These are phyloP conservation scores for Meiosimyza platycephala DNA, from an alignment of 2,888 invertebrate genomes.

Conservation along the genomic window DNA sequence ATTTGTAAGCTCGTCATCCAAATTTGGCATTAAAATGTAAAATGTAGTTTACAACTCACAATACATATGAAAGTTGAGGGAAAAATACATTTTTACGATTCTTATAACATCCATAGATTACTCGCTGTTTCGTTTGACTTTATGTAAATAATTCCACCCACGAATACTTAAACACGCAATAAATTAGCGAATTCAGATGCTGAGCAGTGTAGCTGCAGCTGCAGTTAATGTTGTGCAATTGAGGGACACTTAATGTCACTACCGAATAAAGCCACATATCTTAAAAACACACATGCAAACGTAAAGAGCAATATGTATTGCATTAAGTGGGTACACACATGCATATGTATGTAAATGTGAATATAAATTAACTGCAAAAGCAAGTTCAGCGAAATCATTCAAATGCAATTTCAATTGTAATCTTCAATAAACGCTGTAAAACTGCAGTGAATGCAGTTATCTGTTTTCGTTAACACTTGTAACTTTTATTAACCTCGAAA, in stretches of 20 bases:
- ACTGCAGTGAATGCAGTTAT: not conserved
- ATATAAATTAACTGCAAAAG: not conserved
- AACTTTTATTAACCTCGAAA: too few relatives aligned
- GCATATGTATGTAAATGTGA: not conserved
- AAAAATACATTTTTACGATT: too few relatives aligned
- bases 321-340: not conserved
- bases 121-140: too few relatives aligned
- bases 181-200: slow-evolving; percentile 12
- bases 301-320: too few relatives aligned
- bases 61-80: too few relatives aligned
- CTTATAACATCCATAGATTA: too few relatives aligned
- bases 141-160: too few relatives aligned
- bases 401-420: slow-evolving; percentile 5
- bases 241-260: not conserved
- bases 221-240: slow-evolving; percentile 8
- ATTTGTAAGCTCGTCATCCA: too few relatives aligned
- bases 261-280: not conserved
- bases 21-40: too few relatives aligned
- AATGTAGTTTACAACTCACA: too few relatives aligned
- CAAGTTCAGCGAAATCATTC: not conserved
- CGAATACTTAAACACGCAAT: not conserved
- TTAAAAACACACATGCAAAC: not conserved
- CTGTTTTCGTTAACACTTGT: too few relatives aligned
- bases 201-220: not conserved
- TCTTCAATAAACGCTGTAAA: slow-evolving; percentile 1